Conservation (phyloP, 2,113 vertebrate genomes). For the Haemorhous mexicanus region DNA sequence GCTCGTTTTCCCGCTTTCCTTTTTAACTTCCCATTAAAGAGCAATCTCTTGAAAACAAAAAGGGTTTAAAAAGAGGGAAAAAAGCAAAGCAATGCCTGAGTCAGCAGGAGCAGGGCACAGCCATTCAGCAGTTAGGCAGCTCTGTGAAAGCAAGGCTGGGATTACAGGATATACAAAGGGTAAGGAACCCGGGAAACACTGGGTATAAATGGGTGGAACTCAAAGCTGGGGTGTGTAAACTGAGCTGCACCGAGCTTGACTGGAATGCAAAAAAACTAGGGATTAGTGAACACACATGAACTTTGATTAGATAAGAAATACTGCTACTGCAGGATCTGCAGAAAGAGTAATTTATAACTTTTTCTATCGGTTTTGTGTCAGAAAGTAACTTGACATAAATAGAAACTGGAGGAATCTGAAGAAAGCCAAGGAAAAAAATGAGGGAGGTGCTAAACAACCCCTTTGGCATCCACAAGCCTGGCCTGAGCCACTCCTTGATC, state of each 20-base stretch:
- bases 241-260: background rate
- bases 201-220: background rate
- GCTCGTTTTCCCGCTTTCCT: background rate
- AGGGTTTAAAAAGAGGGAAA: background rate
- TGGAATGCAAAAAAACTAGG: background rate
- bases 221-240: background rate
- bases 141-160: background rate
- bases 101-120: background rate
- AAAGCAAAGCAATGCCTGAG: background rate
- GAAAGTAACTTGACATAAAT: background rate
- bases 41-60: background rate
- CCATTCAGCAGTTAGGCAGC: background rate
- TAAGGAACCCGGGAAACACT: slow-evolving; percentile 18
- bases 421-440: background rate
- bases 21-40: background rate
- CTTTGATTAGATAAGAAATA: background rate
- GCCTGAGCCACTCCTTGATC: background rate
- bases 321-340: background rate
- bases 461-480: background rate
- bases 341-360: background rate
- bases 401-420: background rate
- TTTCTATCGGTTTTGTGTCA: background rate
- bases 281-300: background rate
- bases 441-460: accelerated
- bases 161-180: slow-evolving; percentile 4